Conservation (phyloP, 1,140 invertebrate species). For the Trissolcus basalis region DNA sequence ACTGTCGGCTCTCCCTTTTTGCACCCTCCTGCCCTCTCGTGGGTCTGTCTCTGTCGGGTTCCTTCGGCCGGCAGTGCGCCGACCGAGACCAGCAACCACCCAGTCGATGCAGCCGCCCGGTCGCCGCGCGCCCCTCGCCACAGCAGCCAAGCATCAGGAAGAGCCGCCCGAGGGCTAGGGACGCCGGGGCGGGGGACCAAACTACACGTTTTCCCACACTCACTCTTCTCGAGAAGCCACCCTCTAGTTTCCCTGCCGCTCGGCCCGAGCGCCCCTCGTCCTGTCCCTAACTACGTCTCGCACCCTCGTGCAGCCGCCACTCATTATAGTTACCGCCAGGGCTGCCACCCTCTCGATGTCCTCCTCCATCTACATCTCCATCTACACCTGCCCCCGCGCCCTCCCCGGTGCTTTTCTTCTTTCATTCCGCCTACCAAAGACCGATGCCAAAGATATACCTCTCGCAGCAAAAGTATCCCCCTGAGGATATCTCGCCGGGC, state of each 20-base stretch:
- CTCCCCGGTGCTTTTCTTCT: neutral
- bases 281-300: conserved; percentile 55
- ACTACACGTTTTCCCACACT: conserved; percentile 64
- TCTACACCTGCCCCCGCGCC: conserved; percentile 34
- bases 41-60: conserved; percentile 10
- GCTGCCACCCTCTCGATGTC: conserved; percentile 60
- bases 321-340: conserved; percentile 70
- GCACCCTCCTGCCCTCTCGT: conserved; percentile 29
- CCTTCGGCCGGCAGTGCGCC: conserved; percentile 17
- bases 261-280: conserved; percentile 46
- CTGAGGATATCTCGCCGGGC: neutral
- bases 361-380: conserved; percentile 53
- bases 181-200: conserved; percentile 32
- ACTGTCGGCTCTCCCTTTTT: conserved; percentile 64
- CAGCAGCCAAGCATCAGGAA: conserved; percentile 42
- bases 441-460: conserved; percentile 38
- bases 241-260: conserved; percentile 47
- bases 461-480: conserved; percentile 29
- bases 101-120: conserved; percentile 11
- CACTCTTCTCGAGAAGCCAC: conserved; percentile 55
- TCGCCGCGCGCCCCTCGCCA: conserved; percentile 18
- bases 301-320: conserved; percentile 64
- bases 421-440: too few species aligned
- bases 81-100: conserved; percentile 22
- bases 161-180: conserved; percentile 37